phyloP scores from a whole-genome alignment of 2,888 invertebrate genomes.

The Lordiphosa fenestrarum region DNA sequence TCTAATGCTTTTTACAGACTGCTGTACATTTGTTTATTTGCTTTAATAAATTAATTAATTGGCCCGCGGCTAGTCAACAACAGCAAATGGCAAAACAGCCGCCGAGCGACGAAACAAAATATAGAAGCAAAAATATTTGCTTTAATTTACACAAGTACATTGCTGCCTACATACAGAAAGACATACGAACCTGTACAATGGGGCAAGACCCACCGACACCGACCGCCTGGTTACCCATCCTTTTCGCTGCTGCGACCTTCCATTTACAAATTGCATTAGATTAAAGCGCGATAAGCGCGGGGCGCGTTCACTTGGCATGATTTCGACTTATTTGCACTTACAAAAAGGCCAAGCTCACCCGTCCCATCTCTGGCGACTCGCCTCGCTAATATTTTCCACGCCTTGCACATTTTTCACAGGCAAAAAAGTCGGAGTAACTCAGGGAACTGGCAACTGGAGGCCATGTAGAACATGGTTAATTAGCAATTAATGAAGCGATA shows the following conservation, averaged over 20 bases:
- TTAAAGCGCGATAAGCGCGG: constrained; percentile 66
- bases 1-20: constrained; percentile 11
- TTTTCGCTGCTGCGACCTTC: constrained; percentile 36
- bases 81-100: constrained; percentile 35
- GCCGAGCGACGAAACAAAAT: constrained; percentile 3
- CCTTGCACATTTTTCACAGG: constrained; percentile 65
- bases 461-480: constrained; percentile 78
- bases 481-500: constrained; percentile 80
- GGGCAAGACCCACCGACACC: not conserved
- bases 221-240: constrained; percentile 17
- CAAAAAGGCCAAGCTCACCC: constrained; percentile 55
- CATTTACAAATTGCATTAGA: constrained; percentile 75
- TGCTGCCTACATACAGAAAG: not conserved
- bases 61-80: constrained; percentile 62
- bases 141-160: constrained; percentile 51
- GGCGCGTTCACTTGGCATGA: constrained; percentile 68
- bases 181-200: not conserved
- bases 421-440: constrained; percentile 9
- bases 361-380: not conserved
- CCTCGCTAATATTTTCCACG: constrained; percentile 61
- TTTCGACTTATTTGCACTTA: constrained; percentile 71
- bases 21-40: constrained; percentile 48
- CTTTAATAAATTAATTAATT: constrained; percentile 73
- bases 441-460: constrained; percentile 28
- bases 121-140: constrained; percentile 52